These are phyloP conservation scores for Centruroides sculpturatus DNA, from an alignment of 1,140 invertebrate species.

Conservation along the genomic window DNA sequence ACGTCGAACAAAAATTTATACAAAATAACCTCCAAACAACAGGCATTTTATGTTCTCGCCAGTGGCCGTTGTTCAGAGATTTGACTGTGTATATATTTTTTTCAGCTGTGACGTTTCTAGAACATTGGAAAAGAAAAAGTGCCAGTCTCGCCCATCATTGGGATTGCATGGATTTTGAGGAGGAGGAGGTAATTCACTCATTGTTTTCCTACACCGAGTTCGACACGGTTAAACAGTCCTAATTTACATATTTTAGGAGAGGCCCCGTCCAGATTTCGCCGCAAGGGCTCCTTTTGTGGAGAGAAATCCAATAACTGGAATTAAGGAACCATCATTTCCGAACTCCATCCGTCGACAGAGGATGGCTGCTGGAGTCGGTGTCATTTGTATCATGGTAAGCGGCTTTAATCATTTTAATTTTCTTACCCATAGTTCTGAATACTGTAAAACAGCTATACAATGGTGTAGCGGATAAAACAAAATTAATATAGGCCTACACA, in stretches of 20 bases:
- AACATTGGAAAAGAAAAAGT: slow-evolving; percentile 87
- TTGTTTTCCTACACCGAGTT: no score
- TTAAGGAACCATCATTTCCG: slow-evolving; percentile 43
- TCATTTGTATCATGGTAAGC: slow-evolving; percentile 35
- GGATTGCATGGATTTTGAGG: slow-evolving; percentile 65
- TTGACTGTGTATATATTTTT: background rate
- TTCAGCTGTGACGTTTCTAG: slow-evolving; percentile 81
- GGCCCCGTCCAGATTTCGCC: slow-evolving; percentile 47
- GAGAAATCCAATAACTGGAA: slow-evolving; percentile 37
- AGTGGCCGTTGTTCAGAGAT: no score
- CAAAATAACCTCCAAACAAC: no score
- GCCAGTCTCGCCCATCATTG: slow-evolving; percentile 89
- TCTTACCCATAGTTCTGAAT: background rate
- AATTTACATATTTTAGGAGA: slow-evolving; percentile 17
- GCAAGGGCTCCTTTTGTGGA: slow-evolving; percentile 32
- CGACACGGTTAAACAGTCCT: no score
- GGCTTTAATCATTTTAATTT: background rate
- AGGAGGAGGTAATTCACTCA: slow-evolving; percentile 43
- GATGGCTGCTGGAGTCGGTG: slow-evolving; percentile 34
- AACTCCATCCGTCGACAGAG: slow-evolving; percentile 29
- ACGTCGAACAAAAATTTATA: no score
- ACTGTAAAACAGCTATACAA: background rate
- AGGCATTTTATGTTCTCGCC: no score
- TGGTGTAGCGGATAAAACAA: background rate
- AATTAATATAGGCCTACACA: background rate